Evolutionary conservation across 1,140 invertebrate genomes (phyloP).

Genomic region (Alviniconcha marisindica): DNA sequence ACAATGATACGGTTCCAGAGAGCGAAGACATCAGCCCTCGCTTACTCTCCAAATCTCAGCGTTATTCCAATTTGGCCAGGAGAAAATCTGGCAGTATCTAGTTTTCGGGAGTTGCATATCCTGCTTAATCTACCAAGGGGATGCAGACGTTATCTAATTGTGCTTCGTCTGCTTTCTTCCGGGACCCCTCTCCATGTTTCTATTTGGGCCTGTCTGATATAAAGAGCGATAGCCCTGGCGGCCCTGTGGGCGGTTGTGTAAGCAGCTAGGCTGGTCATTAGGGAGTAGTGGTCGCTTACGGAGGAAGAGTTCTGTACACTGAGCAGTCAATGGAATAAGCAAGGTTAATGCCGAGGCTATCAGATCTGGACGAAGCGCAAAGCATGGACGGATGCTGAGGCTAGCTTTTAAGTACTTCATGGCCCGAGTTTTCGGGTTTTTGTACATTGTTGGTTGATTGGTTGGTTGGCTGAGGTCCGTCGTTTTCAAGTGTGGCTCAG

Average conservation of each 20-base stretch:
- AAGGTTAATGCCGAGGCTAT: not conserved
- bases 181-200: not conserved
- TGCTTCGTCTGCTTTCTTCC: slow-evolving; percentile 25
- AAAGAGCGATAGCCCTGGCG: not conserved
- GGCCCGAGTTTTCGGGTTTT: too few species aligned
- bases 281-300: not conserved
- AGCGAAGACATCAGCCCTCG: not conserved
- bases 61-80: not conserved
- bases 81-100: slow-evolving; percentile 15
- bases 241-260: not conserved
- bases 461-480: too few species aligned
- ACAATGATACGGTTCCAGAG: not conserved
- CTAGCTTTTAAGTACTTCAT: too few species aligned
- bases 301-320: not conserved
- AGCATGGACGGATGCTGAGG: too few species aligned
- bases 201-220: slow-evolving; percentile 21
- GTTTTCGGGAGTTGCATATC: slow-evolving; percentile 12
- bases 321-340: slow-evolving; percentile 9
- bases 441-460: too few species aligned
- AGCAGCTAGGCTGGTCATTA: slow-evolving; percentile 17
- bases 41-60: not conserved
- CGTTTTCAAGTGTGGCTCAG: too few species aligned
- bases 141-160: slow-evolving; percentile 26
- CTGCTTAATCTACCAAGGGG: slow-evolving; percentile 25
- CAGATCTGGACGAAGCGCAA: too few species aligned